Conservation (phyloP, 2,113 vertebrate species). For the Ochotona curzoniae region DNA sequence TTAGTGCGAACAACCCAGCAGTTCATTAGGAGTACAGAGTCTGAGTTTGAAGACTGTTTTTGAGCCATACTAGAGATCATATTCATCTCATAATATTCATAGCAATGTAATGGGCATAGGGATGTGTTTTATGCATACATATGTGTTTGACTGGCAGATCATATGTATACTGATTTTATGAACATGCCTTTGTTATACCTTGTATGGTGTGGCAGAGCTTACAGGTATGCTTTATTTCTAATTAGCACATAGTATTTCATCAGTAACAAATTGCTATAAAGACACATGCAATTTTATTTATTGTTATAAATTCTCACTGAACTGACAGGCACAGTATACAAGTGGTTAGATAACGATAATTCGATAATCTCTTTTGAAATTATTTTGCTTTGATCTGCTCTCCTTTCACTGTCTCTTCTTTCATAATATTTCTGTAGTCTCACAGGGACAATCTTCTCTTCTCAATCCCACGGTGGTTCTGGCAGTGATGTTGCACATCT, state of each 20-base stretch:
- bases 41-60: neutral
- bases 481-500: neutral
- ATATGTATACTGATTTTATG: neutral
- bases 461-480: fast-evolving
- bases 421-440: neutral
- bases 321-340: neutral
- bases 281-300: neutral
- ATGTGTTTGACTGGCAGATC: neutral
- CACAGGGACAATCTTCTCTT: neutral
- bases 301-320: neutral
- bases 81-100: neutral
- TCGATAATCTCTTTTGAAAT: neutral
- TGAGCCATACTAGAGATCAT: neutral
- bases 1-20: neutral
- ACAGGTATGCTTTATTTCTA: neutral
- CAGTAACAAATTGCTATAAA: neutral
- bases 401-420: neutral
- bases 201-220: neutral
- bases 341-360: neutral
- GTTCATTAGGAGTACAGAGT: neutral
- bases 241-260: neutral
- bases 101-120: neutral
- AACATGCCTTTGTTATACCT: neutral
- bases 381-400: neutral
- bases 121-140: too few species aligned